Percentiles rank a stretch among this genome's conserved stretches.
Evolutionary conservation across 2,888 invertebrate genomes (phyloP).

Genomic region (Iselma pallidipennis): DNA sequence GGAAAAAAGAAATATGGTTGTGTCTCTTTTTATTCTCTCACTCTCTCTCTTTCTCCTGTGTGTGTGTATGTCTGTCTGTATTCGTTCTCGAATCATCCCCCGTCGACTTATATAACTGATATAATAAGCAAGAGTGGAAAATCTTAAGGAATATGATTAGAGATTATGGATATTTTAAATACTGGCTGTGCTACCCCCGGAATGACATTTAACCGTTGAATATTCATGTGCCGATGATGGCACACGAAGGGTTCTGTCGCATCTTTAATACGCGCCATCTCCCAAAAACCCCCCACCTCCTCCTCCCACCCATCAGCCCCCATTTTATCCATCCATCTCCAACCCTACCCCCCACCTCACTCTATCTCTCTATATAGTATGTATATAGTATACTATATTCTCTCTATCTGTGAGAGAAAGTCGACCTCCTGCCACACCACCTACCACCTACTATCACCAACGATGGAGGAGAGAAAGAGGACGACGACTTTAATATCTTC

Average conservation of each 20-base stretch:
- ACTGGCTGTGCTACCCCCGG: constrained; percentile 42
- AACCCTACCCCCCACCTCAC: too few relatives aligned
- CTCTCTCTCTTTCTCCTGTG: too few relatives aligned
- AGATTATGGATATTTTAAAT: constrained; percentile 53
- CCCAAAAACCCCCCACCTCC: constrained; percentile 14
- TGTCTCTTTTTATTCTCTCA: too few relatives aligned
- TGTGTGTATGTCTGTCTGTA: too few relatives aligned
- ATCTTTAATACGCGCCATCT: constrained; percentile 37
- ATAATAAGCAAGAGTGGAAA: constrained; percentile 31
- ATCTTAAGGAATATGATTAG: constrained; percentile 49
- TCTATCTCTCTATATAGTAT: too few relatives aligned
- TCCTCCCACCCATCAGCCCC: neutral
- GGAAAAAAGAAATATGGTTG: too few relatives aligned
- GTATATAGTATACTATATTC: too few relatives aligned
- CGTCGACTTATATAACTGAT: neutral
- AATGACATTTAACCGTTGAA: constrained; percentile 49
- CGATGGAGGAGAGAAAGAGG: neutral
- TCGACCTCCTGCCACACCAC: too few relatives aligned
- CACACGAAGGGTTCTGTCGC: constrained; percentile 41
- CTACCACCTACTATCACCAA: too few relatives aligned
- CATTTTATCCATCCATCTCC: too few relatives aligned
- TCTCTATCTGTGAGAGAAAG: too few relatives aligned
- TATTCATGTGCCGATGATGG: constrained; percentile 49
- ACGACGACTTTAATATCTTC: constrained; percentile 36
- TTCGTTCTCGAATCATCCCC: neutral